Base-by-base conservation (phyloP, 1,140 invertebrate genomes). In the Drosophila prosaltans region DNA sequence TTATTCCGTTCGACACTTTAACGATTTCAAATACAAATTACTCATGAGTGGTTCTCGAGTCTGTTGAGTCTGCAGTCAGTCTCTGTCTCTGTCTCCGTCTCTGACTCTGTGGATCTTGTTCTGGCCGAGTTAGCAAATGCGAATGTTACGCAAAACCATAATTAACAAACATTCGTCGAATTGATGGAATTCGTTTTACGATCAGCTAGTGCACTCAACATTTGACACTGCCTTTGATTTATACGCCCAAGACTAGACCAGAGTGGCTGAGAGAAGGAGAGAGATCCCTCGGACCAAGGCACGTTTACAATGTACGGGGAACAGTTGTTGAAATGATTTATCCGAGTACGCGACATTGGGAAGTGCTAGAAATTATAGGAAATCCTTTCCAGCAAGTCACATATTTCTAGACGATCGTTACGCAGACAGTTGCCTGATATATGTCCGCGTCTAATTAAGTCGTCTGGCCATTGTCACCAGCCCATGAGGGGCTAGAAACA, bases 101-200 rank as follows among this genome's bases (percentile, higher is more conserved):
- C 21, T 26, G 21, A 26, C 24, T 51, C 45, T 45, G 26, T 21
- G 30, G 16, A 39, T 45, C 60, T 65, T 3, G 36, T 30, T 11
- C 59, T 57, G 58, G 32, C 64, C 61, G 57, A 40, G 55, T 68
- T 65, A 67, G 51, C 75, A 58, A 66, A 74, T 80, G 63, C 32
- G 72, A 78, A 70, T 78, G 74, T 89, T 90, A 89, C 84, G 81
- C 85, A 90, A 88, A 84, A 90, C 85, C 78, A 89, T 84, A 84
- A 89, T 89, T 89, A 89, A 85, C 85, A 72, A 81, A 89, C 84
- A 90, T 89, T 84, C 78, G 70, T 40, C 67, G 67, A 74, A 78
- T 80, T 58, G 69, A 68, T 30, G 73, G 78, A 89, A 88, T 88
- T 76, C 66, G 76, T 78, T 88, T 88, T 83, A 88, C 84, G 84